Conservation (phyloP, 2,113 vertebrate genomes). For the Nyctibius bracteatus region DNA sequence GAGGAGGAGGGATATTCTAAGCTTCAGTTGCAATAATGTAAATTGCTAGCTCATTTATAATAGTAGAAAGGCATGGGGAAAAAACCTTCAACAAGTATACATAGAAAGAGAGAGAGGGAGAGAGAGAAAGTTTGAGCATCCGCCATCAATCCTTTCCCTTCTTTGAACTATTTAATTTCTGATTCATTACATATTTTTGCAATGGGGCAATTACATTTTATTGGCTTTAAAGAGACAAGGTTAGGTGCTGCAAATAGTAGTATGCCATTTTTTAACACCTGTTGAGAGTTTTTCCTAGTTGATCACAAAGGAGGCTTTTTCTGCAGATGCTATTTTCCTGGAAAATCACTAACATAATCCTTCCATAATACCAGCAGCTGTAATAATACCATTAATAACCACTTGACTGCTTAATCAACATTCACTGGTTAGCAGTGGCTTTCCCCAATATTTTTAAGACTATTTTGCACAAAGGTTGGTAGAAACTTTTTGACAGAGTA, state of each 20-base stretch:
- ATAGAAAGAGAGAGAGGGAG: not conserved
- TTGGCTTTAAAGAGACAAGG: not conserved
- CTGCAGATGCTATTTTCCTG: slow-evolving; percentile 8
- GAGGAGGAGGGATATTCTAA: not conserved
- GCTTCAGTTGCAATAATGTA: not conserved
- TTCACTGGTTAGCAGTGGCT: not conserved
- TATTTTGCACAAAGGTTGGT: not conserved
- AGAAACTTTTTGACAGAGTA: not conserved
- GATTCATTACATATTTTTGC: not conserved
- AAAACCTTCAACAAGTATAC: not conserved
- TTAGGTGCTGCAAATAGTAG: not conserved
- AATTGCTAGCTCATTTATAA: not conserved
- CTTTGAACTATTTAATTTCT: not conserved
- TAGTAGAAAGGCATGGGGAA: not conserved
- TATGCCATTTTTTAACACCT: slow-evolving; percentile 21
- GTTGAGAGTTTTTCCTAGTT: not conserved
- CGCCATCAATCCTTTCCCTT: not conserved
- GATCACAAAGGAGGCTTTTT: slow-evolving; percentile 34
- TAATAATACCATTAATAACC: slow-evolving; percentile 50
- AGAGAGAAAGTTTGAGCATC: not conserved
- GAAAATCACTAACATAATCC: slow-evolving; percentile 22
- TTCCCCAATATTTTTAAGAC: not conserved
- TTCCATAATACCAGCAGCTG: slow-evolving; percentile 28
- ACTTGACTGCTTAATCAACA: not conserved
- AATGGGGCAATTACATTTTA: not conserved